A percentile compares a stretch with the other conserved stretches of the same genome.
Conservation (phyloP, 2,797 vertebrate genomes). For the Sebastes oblongus region DNA sequence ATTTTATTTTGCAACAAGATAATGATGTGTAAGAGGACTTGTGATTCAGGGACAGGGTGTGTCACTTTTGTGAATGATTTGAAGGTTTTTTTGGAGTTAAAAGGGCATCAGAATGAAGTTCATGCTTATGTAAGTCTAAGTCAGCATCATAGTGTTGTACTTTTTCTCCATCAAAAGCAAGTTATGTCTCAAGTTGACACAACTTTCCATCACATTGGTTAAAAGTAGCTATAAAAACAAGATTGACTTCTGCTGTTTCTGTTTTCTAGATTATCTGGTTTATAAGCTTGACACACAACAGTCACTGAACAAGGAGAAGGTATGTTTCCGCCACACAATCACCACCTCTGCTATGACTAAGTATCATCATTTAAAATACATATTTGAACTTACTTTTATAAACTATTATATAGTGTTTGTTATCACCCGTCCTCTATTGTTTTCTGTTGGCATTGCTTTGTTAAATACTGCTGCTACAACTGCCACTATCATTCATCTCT, state of each 20-base stretch:
- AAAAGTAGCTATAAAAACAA: not conserved
- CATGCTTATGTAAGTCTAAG: not conserved
- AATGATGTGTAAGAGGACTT: not conserved
- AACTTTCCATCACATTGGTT: not conserved
- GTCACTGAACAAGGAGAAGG: slow-evolving; percentile 97
- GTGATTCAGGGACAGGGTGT: not conserved
- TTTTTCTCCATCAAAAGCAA: not conserved
- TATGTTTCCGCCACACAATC: slow-evolving; percentile 55
- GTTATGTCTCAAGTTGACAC: not conserved
- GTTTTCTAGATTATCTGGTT: slow-evolving; percentile 91
- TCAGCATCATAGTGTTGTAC: not conserved
- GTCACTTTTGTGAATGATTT: not conserved
- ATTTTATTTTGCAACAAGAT: not conserved
- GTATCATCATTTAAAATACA: no score
- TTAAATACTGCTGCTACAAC: not conserved
- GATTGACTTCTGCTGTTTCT: not conserved
- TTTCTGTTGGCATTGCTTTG: not conserved
- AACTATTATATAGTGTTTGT: not conserved
- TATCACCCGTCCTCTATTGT: not conserved
- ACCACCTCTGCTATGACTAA: not conserved
- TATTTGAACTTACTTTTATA: not conserved
- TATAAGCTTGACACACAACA: slow-evolving; percentile 97
- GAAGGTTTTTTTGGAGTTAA: not conserved
- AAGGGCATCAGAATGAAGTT: not conserved
- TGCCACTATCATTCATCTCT: not conserved